Percentiles rank a stretch among this genome's conserved stretches.
phyloP scores from a whole-genome alignment of 1,140 invertebrate genomes.

The Drosophila bocki region DNA sequence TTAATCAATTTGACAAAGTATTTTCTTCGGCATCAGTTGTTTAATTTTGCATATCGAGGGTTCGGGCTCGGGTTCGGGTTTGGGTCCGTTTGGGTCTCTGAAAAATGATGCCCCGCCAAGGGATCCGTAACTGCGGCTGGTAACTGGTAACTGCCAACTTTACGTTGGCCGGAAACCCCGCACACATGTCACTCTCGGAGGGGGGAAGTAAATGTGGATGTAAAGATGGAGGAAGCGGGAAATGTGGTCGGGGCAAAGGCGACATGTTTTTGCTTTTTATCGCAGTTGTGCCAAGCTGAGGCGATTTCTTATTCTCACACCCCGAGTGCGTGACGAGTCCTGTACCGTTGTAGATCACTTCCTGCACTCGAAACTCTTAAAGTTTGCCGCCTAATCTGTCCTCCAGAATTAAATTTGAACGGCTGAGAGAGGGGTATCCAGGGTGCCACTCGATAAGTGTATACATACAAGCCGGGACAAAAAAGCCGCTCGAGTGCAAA shows the following conservation, averaged over 20 bases:
- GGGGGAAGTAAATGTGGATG: background rate
- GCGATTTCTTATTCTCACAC: slow-evolving; percentile 26
- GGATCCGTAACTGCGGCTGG: slow-evolving; percentile 45
- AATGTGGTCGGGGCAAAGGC: background rate
- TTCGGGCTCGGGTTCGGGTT: background rate
- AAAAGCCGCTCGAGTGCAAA: slow-evolving; percentile 34
- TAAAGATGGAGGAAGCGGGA: background rate
- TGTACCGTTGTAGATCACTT: slow-evolving; percentile 19
- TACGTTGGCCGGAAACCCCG: slow-evolving; percentile 16
- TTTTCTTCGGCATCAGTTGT: slow-evolving; percentile 55
- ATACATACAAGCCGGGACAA: slow-evolving; percentile 19
- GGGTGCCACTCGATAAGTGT: slow-evolving; percentile 1
- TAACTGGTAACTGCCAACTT: slow-evolving; percentile 59
- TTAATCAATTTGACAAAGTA: slow-evolving; percentile 83
- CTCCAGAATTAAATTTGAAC: slow-evolving; percentile 23
- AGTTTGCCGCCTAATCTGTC: slow-evolving; percentile 16
- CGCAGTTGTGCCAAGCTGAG: slow-evolving; percentile 43
- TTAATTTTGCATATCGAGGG: slow-evolving; percentile 61
- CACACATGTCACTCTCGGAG: slow-evolving; percentile 29
- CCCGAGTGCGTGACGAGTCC: background rate
- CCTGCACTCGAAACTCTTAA: slow-evolving; percentile 18
- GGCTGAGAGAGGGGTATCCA: background rate
- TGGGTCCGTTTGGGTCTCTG: slow-evolving; percentile 36
- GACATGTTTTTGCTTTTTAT: slow-evolving; percentile 76
- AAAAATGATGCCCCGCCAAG: slow-evolving; percentile 51